Base-by-base conservation (phyloP, 2,797 vertebrate genomes). In the Setipinna tenuifilis region DNA sequence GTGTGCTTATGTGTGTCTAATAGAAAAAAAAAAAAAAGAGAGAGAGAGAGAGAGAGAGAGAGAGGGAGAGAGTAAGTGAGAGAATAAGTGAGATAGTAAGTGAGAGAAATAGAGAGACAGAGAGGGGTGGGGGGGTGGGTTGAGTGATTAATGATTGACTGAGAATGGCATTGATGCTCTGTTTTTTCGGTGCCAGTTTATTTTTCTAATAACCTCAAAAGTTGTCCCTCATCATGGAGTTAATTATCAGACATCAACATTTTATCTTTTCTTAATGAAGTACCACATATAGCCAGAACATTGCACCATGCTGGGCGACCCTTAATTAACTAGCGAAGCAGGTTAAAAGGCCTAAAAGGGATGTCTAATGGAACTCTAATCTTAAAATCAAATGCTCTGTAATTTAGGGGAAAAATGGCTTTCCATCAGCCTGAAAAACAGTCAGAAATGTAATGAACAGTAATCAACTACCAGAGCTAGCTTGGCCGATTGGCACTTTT, bases 161-260 rank as follows among this genome's bases (percentile, higher is more conserved):
- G 14, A 19, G 16, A 75, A 31, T 68, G 14, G 28, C 16, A 78
- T 78, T 35, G 41, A 41, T 44, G 71, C 19, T 19, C 71, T 31
- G 16, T 78, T 21, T 78, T 41, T 59, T 59, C 16, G 58, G 3
- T 11, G 58, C 58, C 50, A 54, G 14, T 10, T 48, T 58, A 12
- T 58, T 17, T 9, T 16, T 58, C 21, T 68, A 14, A 65, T 11
- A 17, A 75, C 28, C n/a, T 31, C 17, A 35, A 28, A 81, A 85
- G 57, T 84, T 84, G 80, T 41, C 84, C 28, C 62, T 28, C 44
- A 16, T 68, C 31, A 78, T 10, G 7, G 17, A 17, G 17, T 35
- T 78, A 78, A 78, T 54, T 54, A 78, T 78, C 71, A 78, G 31
- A 78, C 41, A 25, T 78, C 71, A 44, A 44, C 71, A 44, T 35